Evolutionary conservation across 2,888 invertebrate species (phyloP).

Genomic region (Sepioteuthis lessoniana): DNA sequence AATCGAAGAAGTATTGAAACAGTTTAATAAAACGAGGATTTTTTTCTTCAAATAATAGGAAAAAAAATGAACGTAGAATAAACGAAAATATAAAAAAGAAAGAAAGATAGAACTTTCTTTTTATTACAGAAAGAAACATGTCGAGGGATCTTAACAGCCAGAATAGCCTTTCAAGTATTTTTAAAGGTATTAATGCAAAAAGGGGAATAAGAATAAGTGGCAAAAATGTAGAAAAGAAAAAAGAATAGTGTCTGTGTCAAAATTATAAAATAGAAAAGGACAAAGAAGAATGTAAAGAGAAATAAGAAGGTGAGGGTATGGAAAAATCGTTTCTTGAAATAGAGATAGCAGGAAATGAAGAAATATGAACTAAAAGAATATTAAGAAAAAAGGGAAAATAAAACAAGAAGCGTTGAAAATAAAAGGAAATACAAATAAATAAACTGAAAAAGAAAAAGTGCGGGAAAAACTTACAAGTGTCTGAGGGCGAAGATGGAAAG

Average conservation of each 20-base stretch:
- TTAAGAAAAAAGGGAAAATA: neutral
- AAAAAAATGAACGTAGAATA: no score
- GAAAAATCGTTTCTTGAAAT: neutral
- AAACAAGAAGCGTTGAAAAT: neutral
- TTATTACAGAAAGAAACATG: no score
- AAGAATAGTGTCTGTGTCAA: neutral
- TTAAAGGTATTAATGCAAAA: neutral
- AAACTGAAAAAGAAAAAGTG: neutral
- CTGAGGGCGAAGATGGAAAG: neutral
- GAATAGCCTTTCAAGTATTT: no score
- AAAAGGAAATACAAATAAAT: neutral
- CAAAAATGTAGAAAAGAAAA: neutral
- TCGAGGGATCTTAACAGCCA: no score
- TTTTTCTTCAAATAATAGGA: no score
- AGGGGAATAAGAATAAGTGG: neutral
- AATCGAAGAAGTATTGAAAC: neutral
- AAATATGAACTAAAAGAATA: neutral
- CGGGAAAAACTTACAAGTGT: neutral
- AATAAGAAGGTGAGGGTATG: neutral
- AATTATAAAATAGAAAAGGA: neutral
- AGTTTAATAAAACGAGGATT: neutral
- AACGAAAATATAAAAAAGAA: neutral
- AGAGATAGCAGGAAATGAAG: neutral
- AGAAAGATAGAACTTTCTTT: neutral
- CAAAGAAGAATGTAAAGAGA: neutral